These are phyloP conservation scores for Drosophila bifasciata DNA, from an alignment of 1,140 invertebrate species.

Conservation along the genomic window DNA sequence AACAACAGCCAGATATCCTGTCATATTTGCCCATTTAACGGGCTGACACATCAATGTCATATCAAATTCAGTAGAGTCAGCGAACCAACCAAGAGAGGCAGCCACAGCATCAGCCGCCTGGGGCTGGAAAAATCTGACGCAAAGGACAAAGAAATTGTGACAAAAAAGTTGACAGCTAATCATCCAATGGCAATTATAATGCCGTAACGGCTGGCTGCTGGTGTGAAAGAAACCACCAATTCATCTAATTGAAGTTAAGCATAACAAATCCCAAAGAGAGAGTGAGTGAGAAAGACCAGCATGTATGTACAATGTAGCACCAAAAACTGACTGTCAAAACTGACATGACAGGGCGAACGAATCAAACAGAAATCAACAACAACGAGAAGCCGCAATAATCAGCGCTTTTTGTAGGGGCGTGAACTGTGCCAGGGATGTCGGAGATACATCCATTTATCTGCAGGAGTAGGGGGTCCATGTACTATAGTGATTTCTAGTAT, in stretches of 20 bases:
- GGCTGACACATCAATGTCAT: conserved; percentile 84
- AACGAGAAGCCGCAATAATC: conserved; percentile 63
- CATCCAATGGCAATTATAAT: conserved; percentile 82
- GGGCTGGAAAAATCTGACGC: conserved; percentile 33
- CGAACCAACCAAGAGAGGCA: conserved; percentile 50
- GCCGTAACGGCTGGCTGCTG: conserved; percentile 59
- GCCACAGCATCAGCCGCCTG: conserved; percentile 28
- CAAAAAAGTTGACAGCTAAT: conserved; percentile 80
- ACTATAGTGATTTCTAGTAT: conserved; percentile 46
- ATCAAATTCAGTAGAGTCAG: conserved; percentile 51
- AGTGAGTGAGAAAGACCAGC: conserved; percentile 45
- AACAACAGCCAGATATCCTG: conserved; percentile 66
- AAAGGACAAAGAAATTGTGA: conserved; percentile 24
- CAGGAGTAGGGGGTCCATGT: conserved; percentile 4
- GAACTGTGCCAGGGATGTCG: background rate
- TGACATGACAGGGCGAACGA: conserved; percentile 79
- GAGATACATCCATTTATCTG: too few relatives aligned
- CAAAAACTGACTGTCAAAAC: conserved; percentile 80
- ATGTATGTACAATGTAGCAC: too few relatives aligned
- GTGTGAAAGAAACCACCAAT: conserved; percentile 69
- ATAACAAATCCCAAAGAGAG: conserved; percentile 44
- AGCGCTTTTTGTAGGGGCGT: conserved; percentile 73
- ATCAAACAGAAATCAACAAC: conserved; percentile 69
- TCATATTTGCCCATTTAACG: conserved; percentile 83
- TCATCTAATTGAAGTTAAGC: conserved; percentile 80